A percentile compares a stretch with the other conserved stretches of the same genome.
These are phyloP conservation scores for Cyanoliseus patagonus DNA, from an alignment of 2,113 vertebrate species.

Conservation along the genomic window DNA sequence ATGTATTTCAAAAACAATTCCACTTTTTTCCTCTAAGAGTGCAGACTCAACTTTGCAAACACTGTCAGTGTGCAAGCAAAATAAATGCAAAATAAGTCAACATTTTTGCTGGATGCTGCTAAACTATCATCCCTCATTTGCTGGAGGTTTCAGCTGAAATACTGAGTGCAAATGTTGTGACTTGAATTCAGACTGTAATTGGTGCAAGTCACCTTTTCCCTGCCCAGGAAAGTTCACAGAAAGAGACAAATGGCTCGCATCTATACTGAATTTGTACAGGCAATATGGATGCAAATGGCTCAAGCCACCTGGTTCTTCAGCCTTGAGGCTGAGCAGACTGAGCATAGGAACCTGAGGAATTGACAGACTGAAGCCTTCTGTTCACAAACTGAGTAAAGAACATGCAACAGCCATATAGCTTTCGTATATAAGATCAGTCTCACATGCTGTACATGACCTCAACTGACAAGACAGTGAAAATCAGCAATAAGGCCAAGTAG, in stretches of 20 bases:
- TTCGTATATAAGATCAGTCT: not conserved
- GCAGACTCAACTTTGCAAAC: not conserved
- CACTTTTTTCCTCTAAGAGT: not conserved
- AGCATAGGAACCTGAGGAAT: not conserved
- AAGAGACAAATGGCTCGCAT: not conserved
- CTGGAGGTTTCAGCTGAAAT: not conserved
- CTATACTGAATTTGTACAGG: not conserved
- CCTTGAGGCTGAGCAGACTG: not conserved
- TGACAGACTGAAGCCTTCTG: not conserved
- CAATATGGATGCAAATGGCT: not conserved
- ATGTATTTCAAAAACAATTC: not conserved
- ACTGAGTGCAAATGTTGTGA: not conserved
- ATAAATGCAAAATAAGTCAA: not conserved
- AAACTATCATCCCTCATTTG: not conserved
- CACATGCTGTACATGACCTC: accelerated
- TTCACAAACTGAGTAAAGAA: not conserved
- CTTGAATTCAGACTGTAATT: not conserved
- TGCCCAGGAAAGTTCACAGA: not conserved
- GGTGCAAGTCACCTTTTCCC: not conserved
- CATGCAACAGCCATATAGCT: not conserved
- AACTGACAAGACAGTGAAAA: not conserved
- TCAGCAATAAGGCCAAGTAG: not conserved
- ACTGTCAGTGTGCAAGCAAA: not conserved
- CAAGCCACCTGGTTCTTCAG: not conserved
- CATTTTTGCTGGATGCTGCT: not conserved